Evolutionary conservation across 1,140 invertebrate species (phyloP).

Genomic region (Zaprionus africanus): DNA sequence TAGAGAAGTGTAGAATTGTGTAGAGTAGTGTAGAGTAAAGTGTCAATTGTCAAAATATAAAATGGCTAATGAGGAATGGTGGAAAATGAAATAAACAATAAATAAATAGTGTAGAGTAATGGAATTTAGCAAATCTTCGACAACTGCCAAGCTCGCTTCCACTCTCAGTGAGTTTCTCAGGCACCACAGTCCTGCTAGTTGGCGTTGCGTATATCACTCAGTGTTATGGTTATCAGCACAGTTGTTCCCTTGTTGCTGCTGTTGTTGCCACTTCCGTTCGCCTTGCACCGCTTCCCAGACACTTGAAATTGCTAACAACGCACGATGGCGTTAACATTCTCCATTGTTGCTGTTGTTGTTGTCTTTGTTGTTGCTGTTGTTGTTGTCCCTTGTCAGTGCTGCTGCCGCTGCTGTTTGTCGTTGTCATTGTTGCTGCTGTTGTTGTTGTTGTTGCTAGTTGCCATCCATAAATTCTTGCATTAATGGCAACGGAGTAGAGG

Average conservation of each 20-base stretch:
- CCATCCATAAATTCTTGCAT: conserved; percentile 79
- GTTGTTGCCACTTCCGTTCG: conserved; percentile 45
- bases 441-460: conserved; percentile 65
- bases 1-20: background rate
- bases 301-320: conserved; percentile 78
- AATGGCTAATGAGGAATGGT: too few species aligned
- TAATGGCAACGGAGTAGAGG: conserved; percentile 66
- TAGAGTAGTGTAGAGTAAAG: background rate
- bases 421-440: conserved; percentile 7
- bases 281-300: conserved; percentile 51
- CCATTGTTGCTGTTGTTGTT: conserved; percentile 60
- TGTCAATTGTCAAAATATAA: too few species aligned
- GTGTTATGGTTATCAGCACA: conserved; percentile 80
- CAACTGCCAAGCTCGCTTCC: background rate
- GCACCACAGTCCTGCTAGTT: conserved; percentile 12
- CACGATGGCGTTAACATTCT: conserved; percentile 75
- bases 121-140: too few species aligned
- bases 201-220: conserved; percentile 71
- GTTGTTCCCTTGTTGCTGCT: conserved; percentile 61
- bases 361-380: conserved; percentile 56
- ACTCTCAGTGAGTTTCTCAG: background rate
- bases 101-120: too few species aligned
- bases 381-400: conserved; percentile 53
- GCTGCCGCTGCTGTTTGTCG: conserved; percentile 46
- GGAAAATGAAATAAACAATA: too few species aligned